Percentiles rank a stretch among this genome's conserved stretches.
Conservation (phyloP, 2,113 vertebrate species). For the Ammodytes dubius region DNA sequence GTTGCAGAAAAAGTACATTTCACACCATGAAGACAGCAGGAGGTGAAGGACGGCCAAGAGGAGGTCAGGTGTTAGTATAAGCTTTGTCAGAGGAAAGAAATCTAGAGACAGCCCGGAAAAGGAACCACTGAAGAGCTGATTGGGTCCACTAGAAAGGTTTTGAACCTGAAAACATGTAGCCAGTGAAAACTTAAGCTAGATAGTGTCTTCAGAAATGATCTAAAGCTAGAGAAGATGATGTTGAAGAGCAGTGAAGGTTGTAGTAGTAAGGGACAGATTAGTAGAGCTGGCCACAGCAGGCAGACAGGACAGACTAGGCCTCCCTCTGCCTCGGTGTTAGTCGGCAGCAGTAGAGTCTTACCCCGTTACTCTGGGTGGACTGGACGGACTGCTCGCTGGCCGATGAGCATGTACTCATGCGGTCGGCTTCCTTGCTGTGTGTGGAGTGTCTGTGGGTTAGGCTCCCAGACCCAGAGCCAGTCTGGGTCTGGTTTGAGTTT, state of each 20-base stretch:
- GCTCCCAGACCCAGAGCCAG: constrained; percentile 67
- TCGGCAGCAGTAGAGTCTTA: constrained; percentile 94
- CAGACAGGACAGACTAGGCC: constrained; percentile 62
- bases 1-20: constrained; percentile 57
- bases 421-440: constrained; percentile 98
- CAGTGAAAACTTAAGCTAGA: constrained; percentile 23
- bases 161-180: constrained; percentile 45
- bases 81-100: constrained; percentile 68
- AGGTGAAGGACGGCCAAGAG: constrained; percentile 61
- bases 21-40: constrained; percentile 63
- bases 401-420: constrained; percentile 99
- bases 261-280: constrained; percentile 76
- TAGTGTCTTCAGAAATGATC: constrained; percentile 39
- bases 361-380: constrained; percentile 98
- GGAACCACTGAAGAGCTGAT: constrained; percentile 42
- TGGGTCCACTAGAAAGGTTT: constrained; percentile 39
- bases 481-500: constrained; percentile 75
- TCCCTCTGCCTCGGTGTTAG: constrained; percentile 85
- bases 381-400: constrained; percentile 98
- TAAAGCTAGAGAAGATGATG: constrained; percentile 56
- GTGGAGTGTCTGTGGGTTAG: constrained; percentile 93
- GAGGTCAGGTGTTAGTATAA: constrained; percentile 78
- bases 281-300: constrained; percentile 71
- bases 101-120: constrained; percentile 47
- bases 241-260: constrained; percentile 63